Conservation (phyloP, 2,888 invertebrate genomes). For the Eristalinus sepulchralis region DNA sequence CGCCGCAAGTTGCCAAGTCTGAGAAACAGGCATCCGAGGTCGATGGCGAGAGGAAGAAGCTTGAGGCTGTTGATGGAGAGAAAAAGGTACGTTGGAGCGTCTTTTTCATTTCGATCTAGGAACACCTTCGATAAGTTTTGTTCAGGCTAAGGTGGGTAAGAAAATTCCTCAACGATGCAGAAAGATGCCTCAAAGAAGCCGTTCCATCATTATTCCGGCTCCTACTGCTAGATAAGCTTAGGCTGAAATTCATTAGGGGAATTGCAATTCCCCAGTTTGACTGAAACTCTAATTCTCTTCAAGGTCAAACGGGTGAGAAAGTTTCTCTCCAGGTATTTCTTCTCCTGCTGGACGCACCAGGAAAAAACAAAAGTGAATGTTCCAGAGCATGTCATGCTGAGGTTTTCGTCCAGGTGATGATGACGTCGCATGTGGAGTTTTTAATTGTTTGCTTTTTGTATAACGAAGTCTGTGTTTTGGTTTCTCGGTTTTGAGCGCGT, state of each 20-base stretch:
- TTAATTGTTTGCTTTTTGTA: slow-evolving; percentile 1
- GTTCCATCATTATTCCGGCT: neutral
- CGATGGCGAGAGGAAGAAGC: slow-evolving; percentile 70
- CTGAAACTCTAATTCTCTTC: slow-evolving; percentile 2
- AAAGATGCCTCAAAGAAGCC: neutral
- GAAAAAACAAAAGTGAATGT: neutral
- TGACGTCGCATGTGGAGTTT: neutral
- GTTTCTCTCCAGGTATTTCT: slow-evolving; percentile 5
- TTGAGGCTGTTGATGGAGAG: slow-evolving; percentile 76
- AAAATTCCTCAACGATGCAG: neutral
- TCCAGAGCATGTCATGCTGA: neutral
- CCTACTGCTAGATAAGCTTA: neutral
- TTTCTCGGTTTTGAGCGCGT: slow-evolving; percentile 25
- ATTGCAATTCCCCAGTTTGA: neutral
- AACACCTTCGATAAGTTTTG: neutral
- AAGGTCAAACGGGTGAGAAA: slow-evolving; percentile 35
- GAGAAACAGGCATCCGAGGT: slow-evolving; percentile 49
- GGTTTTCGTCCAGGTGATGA: slow-evolving; percentile 20
- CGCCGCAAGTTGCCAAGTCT: slow-evolving; percentile 46
- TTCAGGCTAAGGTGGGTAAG: neutral
- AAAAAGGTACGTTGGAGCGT: slow-evolving; percentile 77
- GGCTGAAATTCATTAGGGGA: neutral
- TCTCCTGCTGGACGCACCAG: slow-evolving; percentile 36
- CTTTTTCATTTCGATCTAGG: neutral
- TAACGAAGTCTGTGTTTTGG: neutral